Base-by-base conservation (phyloP, 2,888 invertebrate genomes). In the Idaea dimidiata region DNA sequence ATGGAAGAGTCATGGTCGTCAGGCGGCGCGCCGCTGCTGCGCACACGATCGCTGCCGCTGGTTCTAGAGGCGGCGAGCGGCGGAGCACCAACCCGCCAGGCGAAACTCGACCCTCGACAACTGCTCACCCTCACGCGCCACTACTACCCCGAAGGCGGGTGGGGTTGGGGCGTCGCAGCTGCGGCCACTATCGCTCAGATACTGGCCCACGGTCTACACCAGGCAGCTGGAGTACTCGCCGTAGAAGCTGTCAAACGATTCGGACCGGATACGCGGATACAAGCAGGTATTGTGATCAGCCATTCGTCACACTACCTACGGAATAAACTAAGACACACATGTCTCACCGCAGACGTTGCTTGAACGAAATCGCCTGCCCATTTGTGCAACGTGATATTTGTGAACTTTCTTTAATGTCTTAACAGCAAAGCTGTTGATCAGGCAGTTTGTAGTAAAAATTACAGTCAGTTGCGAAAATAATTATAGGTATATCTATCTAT, bases 101-200 rank as follows among this genome's bases (percentile, higher is more conserved):
- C 86, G 81, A 93, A 83, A 82, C 91, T 91, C 80, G 92, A 91
- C 83, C 94, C 93, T 55, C 93, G 94, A 66, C 93, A 93, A 66
- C 86, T 95, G 73, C 91, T 95, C 62, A 95, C 95, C 8, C 92
- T 95, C 71, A 95, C 95, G 71, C 95, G 96, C 76, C 96, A 97
- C 80, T 97, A 97, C 87, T 97, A 97, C 86, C 97, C 97, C 43
- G 97, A 97, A 86, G 97, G 97, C 7, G 97, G 97, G 0, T 97
- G 97, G 97, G 97, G 97, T 6, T 97, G 97, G 96, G 94, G 96
- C 61, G 95, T 97, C 60, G 93, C 96, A 1, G 91, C 94, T 17
- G 96, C 95, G 31, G 96, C 95, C 17, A 93, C 96, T 18, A 84
- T 96, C 24, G 96, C 95, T 54, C 96, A 97, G 83, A 89, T 96